Conservation (phyloP, 2,888 invertebrate species). For the Acanthosepion pharaonis region DNA sequence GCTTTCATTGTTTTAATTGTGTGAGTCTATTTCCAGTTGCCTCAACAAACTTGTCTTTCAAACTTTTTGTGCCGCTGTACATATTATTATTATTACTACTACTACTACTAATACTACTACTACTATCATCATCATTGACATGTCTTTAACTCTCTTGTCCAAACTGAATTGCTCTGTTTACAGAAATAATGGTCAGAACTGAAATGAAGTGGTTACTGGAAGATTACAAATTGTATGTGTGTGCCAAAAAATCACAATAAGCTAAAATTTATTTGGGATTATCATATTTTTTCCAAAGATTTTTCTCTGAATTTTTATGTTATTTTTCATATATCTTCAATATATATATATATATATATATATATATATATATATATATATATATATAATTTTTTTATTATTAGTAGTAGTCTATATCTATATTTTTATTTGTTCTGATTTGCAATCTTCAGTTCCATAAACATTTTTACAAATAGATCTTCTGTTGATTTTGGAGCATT, state of each 20-base stretch:
- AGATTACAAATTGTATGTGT: not conserved
- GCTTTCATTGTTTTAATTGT: conserved; percentile 46
- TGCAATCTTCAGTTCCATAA: too few species aligned
- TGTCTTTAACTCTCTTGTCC: not conserved
- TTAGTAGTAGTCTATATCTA: not conserved
- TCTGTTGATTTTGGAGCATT: too few species aligned
- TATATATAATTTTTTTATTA: not conserved
- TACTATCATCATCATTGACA: not conserved
- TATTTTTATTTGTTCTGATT: not conserved
- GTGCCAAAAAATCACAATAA: not conserved
- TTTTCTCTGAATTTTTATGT: not conserved
- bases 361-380: conserved; percentile 39
- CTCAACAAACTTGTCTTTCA: conserved; percentile 15
- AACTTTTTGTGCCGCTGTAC: conserved; percentile 36
- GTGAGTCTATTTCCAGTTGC: not conserved
- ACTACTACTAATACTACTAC: not conserved
- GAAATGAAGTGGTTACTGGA: conserved; percentile 8
- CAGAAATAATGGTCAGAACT: not conserved
- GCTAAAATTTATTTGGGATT: not conserved
- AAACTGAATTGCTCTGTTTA: not conserved
- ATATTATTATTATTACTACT: not conserved
- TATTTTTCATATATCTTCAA: not conserved
- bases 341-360: not conserved
- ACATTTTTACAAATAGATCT: too few species aligned
- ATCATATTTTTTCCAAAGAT: too few species aligned